phyloP scores from a whole-genome alignment of 2,888 invertebrate genomes.

The Alviniconcha strummeri region DNA sequence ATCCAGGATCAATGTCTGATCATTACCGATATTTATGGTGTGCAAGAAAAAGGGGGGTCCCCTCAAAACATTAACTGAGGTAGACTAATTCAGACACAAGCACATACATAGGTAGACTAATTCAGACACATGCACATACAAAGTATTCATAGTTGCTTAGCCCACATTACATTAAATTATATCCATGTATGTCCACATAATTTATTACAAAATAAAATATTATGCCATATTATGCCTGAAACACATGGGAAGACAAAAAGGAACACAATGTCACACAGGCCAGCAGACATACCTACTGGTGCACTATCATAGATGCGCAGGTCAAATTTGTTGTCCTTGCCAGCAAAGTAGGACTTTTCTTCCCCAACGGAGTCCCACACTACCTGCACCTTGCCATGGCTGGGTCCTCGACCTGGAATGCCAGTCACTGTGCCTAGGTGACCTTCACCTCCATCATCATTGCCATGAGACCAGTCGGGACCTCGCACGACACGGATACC shows the following conservation, averaged over 20 bases:
- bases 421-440: slow-evolving; percentile 22
- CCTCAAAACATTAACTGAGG: too few relatives aligned
- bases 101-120: too few relatives aligned
- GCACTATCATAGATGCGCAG: slow-evolving; percentile 16
- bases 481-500: slow-evolving; percentile 31
- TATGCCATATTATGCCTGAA: too few relatives aligned
- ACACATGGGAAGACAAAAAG: not conserved
- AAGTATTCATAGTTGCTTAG: too few relatives aligned
- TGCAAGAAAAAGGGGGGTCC: too few relatives aligned
- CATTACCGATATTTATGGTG: too few relatives aligned
- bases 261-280: not conserved
- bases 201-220: too few relatives aligned
- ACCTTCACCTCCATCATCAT: slow-evolving; percentile 27
- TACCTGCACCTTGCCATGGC: slow-evolving; percentile 20
- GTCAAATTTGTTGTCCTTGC: slow-evolving; percentile 17
- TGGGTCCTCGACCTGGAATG: slow-evolving; percentile 1
- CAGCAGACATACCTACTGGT: slow-evolving; percentile 10
- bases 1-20: too few relatives aligned
- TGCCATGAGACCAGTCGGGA: slow-evolving; percentile 23
- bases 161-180: too few relatives aligned
- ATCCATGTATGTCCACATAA: too few relatives aligned
- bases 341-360: slow-evolving; percentile 26
- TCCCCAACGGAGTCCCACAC: slow-evolving; percentile 22
- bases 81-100: too few relatives aligned
- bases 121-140: too few relatives aligned